Evolutionary conservation across 1,140 invertebrate genomes (phyloP), one percentile per base, ranked within the genome.

Genomic region (Panagrolaimus sp.): DNA sequence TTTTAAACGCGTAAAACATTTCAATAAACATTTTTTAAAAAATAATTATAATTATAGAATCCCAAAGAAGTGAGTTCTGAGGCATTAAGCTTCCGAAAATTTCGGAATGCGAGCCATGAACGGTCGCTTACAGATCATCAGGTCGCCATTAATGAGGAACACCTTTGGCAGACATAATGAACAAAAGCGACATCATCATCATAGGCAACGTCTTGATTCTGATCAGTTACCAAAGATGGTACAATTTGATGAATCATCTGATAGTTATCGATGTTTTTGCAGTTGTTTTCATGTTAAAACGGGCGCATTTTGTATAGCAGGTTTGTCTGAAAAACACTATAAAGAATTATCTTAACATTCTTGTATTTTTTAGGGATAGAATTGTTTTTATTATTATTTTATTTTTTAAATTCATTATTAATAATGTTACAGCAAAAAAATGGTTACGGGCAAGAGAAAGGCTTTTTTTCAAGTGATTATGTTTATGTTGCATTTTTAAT

Each of bases 201-300:
- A 64, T 14, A 7, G 75, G 45, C 61, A 66, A 16, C 51, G 23
- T 13, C 67, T 51, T 8, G 71, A 74, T 43, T 57, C 42, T 4
- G 62, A 63, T 38, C 27, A 45, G 20, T 20, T 75, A n/a, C 74
- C 74, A 20, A 68, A 65, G 42, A 23, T 70, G 23, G 71, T 81
- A 16, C 77, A 82, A 70, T 81, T 81, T 63, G 79, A 81, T 62
- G 79, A 81, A 46, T 72, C 72, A 46, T 69, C 71, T n/a, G 80
- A 80, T 25, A 70, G 72, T 31, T 81, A 81, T 66, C 69, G 78
- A 46, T 81, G 79, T 67, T 64, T 82, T 27, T 81, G 80, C 64
- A 71, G 78, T 62, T 81, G 80, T 70, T 82, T 81, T 53, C 79
- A 80, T 65, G 74, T 80, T 5, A 80, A 81, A 66, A 80, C 78